Percentiles rank a stretch among this genome's conserved stretches.
Conservation (phyloP, 2,888 invertebrate genomes). For the Ecdyonurus torrentis region DNA sequence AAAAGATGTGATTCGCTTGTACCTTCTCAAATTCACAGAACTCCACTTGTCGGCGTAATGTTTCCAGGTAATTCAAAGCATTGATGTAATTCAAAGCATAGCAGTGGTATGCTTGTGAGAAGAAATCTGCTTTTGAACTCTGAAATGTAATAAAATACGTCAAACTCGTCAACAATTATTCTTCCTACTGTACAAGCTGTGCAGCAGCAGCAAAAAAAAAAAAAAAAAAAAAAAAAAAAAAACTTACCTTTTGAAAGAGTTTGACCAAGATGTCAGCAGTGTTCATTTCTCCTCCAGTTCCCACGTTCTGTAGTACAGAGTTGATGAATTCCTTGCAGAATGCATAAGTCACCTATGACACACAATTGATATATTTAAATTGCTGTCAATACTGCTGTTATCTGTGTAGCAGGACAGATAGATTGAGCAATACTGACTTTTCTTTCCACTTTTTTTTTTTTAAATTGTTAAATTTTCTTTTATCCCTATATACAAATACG, state of each 20-base stretch:
- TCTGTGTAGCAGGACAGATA: too few species aligned
- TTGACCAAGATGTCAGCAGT: constrained; percentile 35
- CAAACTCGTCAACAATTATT: background rate
- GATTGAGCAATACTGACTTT: too few species aligned
- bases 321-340: constrained; percentile 38
- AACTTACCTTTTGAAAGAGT: constrained; percentile 33
- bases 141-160: constrained; percentile 19
- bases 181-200: background rate
- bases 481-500: too few species aligned
- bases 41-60: constrained; percentile 35
- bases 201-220: background rate
- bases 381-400: background rate
- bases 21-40: constrained; percentile 44
- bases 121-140: constrained; percentile 30
- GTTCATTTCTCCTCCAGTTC: constrained; percentile 27
- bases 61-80: constrained; percentile 39
- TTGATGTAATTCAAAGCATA: constrained; percentile 46
- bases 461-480: too few species aligned
- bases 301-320: constrained; percentile 29
- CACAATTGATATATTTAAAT: constrained; percentile 7
- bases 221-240: background rate
- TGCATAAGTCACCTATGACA: constrained; percentile 33
- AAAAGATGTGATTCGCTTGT: too few species aligned
- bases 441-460: too few species aligned
- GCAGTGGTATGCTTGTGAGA: constrained; percentile 37